phyloP scores from a whole-genome alignment of 2,888 invertebrate species.

The Cerceris rybyensis region DNA sequence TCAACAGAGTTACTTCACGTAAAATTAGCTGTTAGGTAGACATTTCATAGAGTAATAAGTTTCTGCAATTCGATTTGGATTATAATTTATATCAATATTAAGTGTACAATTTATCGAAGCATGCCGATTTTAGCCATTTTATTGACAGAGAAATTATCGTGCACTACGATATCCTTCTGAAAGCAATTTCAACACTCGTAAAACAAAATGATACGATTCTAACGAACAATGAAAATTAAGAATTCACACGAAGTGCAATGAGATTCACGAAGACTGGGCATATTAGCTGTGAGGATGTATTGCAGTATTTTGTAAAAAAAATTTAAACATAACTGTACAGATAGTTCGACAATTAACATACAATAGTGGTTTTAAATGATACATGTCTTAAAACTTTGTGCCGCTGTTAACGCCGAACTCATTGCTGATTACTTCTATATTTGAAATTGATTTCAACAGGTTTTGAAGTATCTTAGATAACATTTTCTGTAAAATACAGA shows the following conservation, averaged over 20 bases:
- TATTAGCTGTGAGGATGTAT: constrained; percentile 35
- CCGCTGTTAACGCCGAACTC: constrained; percentile 26
- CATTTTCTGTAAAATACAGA: constrained; percentile 13
- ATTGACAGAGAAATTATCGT: constrained; percentile 16
- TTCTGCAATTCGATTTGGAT: constrained; percentile 25
- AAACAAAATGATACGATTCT: constrained; percentile 21
- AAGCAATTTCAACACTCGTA: constrained; percentile 30
- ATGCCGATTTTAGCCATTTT: constrained; percentile 27
- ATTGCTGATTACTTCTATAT: constrained; percentile 25
- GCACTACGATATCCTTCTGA: constrained; percentile 13
- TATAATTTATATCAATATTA: constrained; percentile 33
- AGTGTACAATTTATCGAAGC: constrained; percentile 27
- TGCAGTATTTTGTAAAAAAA: constrained; percentile 58
- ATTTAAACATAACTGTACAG: constrained; percentile 51
- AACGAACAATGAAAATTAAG: constrained; percentile 11
- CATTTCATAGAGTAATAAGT: constrained; percentile 39
- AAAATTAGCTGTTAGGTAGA: constrained; percentile 34
- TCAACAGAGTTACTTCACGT: constrained; percentile 24
- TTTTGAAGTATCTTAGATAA: constrained; percentile 13
- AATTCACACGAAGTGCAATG: constrained; percentile 30
- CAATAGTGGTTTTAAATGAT: constrained; percentile 40
- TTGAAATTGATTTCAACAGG: constrained; percentile 23
- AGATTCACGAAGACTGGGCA: constrained; percentile 44
- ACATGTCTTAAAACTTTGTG: constrained; percentile 30
- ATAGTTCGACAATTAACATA: constrained; percentile 32